These are phyloP conservation scores for Leptodactylus fallax DNA, from an alignment of 2,797 vertebrate species.

Conservation along the genomic window DNA sequence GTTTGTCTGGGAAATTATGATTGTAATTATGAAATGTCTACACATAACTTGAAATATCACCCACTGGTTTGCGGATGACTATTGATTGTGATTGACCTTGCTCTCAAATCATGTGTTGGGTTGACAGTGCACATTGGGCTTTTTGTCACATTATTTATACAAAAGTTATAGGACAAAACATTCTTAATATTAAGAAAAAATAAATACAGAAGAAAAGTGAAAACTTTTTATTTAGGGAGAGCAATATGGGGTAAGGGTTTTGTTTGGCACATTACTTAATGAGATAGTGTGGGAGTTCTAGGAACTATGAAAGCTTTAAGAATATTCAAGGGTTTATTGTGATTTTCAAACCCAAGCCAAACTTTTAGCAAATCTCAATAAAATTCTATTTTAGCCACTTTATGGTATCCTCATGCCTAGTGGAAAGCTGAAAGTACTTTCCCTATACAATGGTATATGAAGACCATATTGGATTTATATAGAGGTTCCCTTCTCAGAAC, in stretches of 20 bases:
- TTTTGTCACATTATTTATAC: neutral
- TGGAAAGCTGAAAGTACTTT: neutral
- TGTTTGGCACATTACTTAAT: neutral
- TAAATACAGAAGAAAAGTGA: neutral
- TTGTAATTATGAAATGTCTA: conserved; percentile 35
- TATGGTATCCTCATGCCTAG: neutral
- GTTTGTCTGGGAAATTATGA: conserved; percentile 39
- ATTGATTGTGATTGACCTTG: conserved; percentile 44
- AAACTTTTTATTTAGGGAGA: neutral
- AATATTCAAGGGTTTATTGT: neutral
- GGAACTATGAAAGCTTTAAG: neutral
- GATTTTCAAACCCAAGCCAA: neutral
- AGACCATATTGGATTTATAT: no score
- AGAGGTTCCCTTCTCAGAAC: no score
- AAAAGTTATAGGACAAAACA: neutral
- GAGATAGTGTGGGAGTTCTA: neutral
- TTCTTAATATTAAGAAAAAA: neutral
- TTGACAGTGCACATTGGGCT: neutral
- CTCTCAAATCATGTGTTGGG: conserved; percentile 13
- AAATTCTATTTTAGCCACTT: neutral
- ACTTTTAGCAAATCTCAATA: neutral
- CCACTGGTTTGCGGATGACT: conserved; percentile 22
- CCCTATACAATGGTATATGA: no score
- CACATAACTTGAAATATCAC: conserved; percentile 22
- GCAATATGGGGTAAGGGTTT: neutral